Conservation (phyloP, 2,113 vertebrate genomes). For the Leptobrachium leishanense region DNA sequence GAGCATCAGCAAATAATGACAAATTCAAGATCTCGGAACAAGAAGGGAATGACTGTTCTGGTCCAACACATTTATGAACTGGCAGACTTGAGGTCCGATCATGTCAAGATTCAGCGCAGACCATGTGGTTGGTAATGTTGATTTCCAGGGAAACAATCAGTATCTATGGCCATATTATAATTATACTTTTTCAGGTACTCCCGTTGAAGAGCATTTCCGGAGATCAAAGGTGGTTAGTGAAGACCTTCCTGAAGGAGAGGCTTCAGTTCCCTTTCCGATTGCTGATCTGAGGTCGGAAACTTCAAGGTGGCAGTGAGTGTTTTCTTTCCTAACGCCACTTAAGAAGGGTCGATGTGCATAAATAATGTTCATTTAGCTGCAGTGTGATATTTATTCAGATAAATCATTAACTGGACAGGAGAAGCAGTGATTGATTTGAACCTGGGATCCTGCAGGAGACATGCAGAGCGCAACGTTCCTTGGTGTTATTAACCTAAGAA, state of each 20-base stretch:
- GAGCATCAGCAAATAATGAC: too few species aligned
- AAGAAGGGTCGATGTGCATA: conserved; percentile 54
- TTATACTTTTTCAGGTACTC: neutral
- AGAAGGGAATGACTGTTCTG: too few species aligned
- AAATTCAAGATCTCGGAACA: too few species aligned
- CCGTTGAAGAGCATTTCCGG: conserved; percentile 51
- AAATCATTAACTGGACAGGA: conserved; percentile 11
- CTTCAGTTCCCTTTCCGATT: too few species aligned
- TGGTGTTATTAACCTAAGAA: too few species aligned
- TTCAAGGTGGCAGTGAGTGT: conserved; percentile 59
- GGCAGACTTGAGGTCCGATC: too few species aligned
- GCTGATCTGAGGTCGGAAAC: conserved; percentile 39
- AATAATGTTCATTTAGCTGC: conserved; percentile 50
- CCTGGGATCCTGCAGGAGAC: neutral
- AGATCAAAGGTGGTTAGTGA: conserved; percentile 42
- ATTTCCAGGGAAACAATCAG: too few species aligned
- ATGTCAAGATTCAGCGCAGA: too few species aligned
- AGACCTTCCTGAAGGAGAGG: conserved; percentile 44
- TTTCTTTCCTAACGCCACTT: conserved; percentile 45
- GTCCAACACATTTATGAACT: too few species aligned
- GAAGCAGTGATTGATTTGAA: conserved; percentile 14
- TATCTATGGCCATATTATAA: too few species aligned
- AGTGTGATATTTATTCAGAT: conserved; percentile 30
- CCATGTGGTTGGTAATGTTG: too few species aligned
- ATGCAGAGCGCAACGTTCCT: too few species aligned